These are phyloP conservation scores for Malurus leucopterus DNA, from an alignment of 2,797 vertebrate genomes.

Conservation along the genomic window DNA sequence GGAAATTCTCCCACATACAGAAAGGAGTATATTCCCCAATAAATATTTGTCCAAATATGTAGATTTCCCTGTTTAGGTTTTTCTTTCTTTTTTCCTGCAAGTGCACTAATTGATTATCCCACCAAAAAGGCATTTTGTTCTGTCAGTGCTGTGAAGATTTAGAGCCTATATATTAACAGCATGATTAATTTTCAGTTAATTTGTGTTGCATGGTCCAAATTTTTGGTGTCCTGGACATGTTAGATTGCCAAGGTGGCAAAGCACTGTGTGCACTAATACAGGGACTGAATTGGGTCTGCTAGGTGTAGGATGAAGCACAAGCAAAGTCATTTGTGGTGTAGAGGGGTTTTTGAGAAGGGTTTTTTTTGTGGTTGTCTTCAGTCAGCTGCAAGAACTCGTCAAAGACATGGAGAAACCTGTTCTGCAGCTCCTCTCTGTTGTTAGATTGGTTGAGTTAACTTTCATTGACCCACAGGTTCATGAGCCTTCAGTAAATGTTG, in stretches of 20 bases:
- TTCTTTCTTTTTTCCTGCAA: not conserved
- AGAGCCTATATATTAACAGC: not conserved
- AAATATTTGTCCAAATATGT: not conserved
- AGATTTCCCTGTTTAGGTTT: not conserved
- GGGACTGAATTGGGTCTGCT: not conserved
- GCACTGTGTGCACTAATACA: not conserved
- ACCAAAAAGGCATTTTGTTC: not conserved
- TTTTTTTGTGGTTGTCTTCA: not conserved
- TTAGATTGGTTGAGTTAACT: not conserved
- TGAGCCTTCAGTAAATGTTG: not conserved
- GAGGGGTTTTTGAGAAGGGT: not conserved
- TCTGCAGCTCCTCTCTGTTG: not conserved
- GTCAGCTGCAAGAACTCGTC: not conserved
- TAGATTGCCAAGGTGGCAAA: not conserved
- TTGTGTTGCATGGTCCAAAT: not conserved
- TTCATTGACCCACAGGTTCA: not conserved
- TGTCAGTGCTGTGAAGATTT: not conserved
- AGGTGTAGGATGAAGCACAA: not conserved
- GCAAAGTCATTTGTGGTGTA: not conserved
- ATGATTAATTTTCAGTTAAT: not conserved
- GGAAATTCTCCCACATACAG: not conserved
- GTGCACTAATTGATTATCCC: not conserved
- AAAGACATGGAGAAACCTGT: not conserved
- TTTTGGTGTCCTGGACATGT: not conserved
- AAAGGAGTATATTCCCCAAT: not conserved